These are phyloP conservation scores for Galeopterus variegatus DNA, from an alignment of 2,113 vertebrate genomes.

Conservation along the genomic window DNA sequence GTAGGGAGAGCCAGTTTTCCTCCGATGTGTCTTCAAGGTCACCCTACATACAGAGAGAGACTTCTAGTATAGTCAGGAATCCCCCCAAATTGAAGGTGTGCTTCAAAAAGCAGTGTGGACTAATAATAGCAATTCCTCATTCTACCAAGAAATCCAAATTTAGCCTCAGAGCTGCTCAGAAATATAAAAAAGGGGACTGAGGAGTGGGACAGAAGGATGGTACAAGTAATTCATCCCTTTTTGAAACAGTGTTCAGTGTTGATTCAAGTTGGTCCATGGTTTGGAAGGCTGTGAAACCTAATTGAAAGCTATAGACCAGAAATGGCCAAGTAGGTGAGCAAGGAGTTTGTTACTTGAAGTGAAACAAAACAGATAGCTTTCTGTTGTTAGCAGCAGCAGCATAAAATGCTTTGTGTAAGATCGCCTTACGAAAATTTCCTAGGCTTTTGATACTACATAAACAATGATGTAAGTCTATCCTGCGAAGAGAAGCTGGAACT, in stretches of 20 bases:
- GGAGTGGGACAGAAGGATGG: slow-evolving; percentile 62
- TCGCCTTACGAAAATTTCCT: slow-evolving; percentile 58
- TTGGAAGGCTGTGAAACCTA: not conserved
- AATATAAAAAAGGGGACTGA: slow-evolving; percentile 71
- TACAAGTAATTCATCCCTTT: slow-evolving; percentile 63
- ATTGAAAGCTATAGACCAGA: slow-evolving; percentile 41
- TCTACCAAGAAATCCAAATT: slow-evolving; percentile 80
- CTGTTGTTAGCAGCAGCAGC: not conserved
- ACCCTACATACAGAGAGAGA: not conserved
- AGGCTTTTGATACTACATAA: slow-evolving; percentile 72
- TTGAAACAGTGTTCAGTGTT: slow-evolving; percentile 53
- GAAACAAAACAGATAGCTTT: slow-evolving; percentile 44
- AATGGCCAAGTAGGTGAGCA: slow-evolving; percentile 38
- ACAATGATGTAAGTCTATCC: slow-evolving; percentile 74
- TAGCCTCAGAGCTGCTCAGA: slow-evolving; percentile 76
- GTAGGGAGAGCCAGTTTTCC: slow-evolving; percentile 45
- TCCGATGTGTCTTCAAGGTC: slow-evolving; percentile 44
- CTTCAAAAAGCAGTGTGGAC: slow-evolving; percentile 71
- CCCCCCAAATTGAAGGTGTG: slow-evolving; percentile 63
- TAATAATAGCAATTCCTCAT: slow-evolving; percentile 79
- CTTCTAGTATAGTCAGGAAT: slow-evolving; percentile 63
- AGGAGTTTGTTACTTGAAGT: slow-evolving; percentile 54
- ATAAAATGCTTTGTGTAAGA: slow-evolving; percentile 49
- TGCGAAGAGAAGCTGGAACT: slow-evolving; percentile 53
- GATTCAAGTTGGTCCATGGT: slow-evolving; percentile 60